Base-by-base conservation (phyloP, 2,888 invertebrate species). In the Ophion slaviceki region DNA sequence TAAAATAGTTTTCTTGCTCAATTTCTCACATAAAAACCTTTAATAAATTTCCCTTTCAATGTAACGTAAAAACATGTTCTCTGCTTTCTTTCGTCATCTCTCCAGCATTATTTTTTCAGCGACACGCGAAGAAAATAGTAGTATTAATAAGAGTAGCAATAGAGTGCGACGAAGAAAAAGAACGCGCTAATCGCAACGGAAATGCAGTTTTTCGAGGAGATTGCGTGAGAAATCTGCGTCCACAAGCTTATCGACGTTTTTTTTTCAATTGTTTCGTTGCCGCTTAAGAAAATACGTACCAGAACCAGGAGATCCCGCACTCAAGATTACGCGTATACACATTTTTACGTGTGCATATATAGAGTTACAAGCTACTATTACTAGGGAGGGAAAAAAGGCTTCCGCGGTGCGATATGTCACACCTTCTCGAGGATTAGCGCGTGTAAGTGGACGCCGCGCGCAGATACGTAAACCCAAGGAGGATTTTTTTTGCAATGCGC, bases 381-480 rank as follows among this genome's bases (percentile, higher is more conserved):
- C 45, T 80, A 14, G 14, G 14, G 28, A 24, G 61, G 62, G 66
- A 76, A 53, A 76, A 76, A 68, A 84, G 80, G 53, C 71, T 76
- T 84, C 80, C 70, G 47, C 10, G 64, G 80, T 61, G 70, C 70
- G 84, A 80, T 66, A 57, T 40, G 74, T 57, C n/a, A 80, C 84
- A 67, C 32, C 61, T 72, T 67, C 20, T 36, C 40, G 67, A 32
- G 66, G 59, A 80, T 80, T 77, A 80, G 14, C 66, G 20, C 72
- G 61, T 67, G 66, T 66, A 77, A 77, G 70, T 66, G 36, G 40
- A 80, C 71, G 80, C 80, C 79, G 64, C 70, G 53, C 62, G 36
- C 28, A 76, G 71, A 67, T 66, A 77, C 71, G 61, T 47, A 72
- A 59, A 62, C 36, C 71, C 40, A 61, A 66, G 66, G 64, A 80